These are phyloP conservation scores for Melinaea marsaeus DNA, from an alignment of 2,888 invertebrate species.

Conservation along the genomic window DNA sequence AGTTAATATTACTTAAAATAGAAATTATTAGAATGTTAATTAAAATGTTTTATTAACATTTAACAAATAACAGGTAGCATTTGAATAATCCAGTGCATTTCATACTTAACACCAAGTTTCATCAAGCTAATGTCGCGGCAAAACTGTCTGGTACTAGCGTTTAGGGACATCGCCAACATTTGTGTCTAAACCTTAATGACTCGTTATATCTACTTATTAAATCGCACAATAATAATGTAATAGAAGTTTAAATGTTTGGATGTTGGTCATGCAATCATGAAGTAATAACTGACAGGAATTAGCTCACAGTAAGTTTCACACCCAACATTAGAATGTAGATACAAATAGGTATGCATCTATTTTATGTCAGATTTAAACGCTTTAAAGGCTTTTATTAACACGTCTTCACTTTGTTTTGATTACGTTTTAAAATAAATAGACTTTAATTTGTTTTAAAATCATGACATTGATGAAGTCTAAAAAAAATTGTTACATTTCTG, in stretches of 20 bases:
- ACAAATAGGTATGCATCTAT: no score
- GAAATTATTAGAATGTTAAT: neutral
- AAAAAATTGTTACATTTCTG: no score
- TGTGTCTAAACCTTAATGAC: neutral
- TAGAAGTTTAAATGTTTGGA: neutral
- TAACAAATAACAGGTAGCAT: slow-evolving; percentile 15
- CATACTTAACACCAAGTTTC: slow-evolving; percentile 18
- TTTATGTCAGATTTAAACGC: no score
- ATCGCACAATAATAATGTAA: neutral
- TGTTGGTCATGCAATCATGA: neutral
- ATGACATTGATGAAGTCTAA: neutral
- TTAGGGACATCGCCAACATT: slow-evolving; percentile 1
- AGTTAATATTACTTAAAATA: neutral
- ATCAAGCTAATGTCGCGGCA: slow-evolving; percentile 29
- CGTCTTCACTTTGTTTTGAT: no score
- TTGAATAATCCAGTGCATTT: slow-evolving; percentile 8
- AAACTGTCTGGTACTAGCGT: slow-evolving; percentile 8
- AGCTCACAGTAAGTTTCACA: no score
- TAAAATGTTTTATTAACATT: neutral
- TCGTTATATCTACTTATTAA: neutral
- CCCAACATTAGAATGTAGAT: no score
- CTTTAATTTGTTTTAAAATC: neutral
- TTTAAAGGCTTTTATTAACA: no score
- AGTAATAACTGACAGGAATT: neutral
- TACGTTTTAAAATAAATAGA: no score